Evolutionary conservation across 2,797 vertebrate genomes (phyloP).

Genomic region (Phalanger gymnotis): DNA sequence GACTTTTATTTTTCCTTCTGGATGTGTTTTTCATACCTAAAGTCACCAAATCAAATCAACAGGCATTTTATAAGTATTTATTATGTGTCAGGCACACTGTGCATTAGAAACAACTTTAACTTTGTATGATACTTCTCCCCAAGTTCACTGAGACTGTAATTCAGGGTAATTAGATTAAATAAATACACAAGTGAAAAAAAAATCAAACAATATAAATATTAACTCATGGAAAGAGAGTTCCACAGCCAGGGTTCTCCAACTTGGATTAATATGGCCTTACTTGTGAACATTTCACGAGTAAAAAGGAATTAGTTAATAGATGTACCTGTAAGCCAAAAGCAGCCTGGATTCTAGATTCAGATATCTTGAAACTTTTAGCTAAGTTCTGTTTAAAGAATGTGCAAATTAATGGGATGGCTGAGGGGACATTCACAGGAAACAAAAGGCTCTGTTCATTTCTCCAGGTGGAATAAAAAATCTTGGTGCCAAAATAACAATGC

Average conservation of each 20-base stretch:
- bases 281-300: not conserved
- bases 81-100: not conserved
- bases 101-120: not conserved
- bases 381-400: not conserved
- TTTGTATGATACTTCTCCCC: not conserved
- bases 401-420: not conserved
- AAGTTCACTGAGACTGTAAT: not conserved
- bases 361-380: not conserved
- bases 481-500: not conserved
- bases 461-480: not conserved
- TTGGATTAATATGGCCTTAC: not conserved
- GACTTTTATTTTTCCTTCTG: not conserved
- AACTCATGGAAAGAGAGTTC: not conserved
- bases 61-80: not conserved
- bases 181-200: not conserved
- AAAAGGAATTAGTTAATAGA: not conserved
- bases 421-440: not conserved
- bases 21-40: not conserved
- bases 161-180: not conserved
- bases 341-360: not conserved
- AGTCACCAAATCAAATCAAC: not conserved
- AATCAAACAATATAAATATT: not conserved
- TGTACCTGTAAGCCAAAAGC: not conserved
- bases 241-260: not conserved
- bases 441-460: not conserved